These are phyloP conservation scores for Phacellophora camtschatica DNA, from an alignment of 30 jellyfish, hydroid and myxozoan species.

Conservation along the genomic window DNA sequence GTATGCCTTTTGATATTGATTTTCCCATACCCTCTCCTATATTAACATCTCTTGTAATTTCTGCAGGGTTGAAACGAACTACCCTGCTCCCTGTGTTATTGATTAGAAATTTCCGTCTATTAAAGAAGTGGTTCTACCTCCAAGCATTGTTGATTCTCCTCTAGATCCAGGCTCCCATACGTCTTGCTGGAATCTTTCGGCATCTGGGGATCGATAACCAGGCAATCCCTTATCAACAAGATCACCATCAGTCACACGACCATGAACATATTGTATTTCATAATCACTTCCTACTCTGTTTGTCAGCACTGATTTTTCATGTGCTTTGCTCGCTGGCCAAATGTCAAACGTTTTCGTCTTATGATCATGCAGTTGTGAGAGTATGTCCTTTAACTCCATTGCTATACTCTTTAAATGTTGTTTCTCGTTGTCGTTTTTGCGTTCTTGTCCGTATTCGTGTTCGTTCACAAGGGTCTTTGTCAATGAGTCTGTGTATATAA, in stretches of 20 bases:
- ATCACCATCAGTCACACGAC: conserved; percentile 52
- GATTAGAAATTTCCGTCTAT: no score
- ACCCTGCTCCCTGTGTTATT: no score
- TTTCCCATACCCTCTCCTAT: no score
- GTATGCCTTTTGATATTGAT: no score
- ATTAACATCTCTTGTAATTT: no score
- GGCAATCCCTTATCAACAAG: conserved; percentile 2
- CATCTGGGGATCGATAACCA: conserved; percentile 66
- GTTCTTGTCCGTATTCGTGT: conserved; percentile 8
- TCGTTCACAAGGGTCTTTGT: no score
- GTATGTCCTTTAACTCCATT: conserved; percentile 77
- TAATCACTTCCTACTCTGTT: conserved; percentile 60
- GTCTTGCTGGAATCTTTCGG: conserved; percentile 73
- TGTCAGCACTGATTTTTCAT: conserved; percentile 4
- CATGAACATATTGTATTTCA: conserved; percentile 57
- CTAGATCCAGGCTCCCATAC: conserved; percentile 94
- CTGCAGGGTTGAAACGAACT: no score
- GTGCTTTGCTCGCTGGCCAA: conserved; percentile 43
- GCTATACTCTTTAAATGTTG: conserved; percentile 53
- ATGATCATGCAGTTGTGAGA: conserved; percentile 45
- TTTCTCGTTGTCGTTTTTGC: conserved; percentile 46
- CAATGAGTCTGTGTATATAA: conserved; percentile 30
- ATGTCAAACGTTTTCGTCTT: conserved; percentile 39
- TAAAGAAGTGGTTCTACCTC: no score
- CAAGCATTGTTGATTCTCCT: conserved; percentile 74